Base-by-base conservation (phyloP, 2,888 invertebrate genomes). In the Folsomia manolachei region DNA sequence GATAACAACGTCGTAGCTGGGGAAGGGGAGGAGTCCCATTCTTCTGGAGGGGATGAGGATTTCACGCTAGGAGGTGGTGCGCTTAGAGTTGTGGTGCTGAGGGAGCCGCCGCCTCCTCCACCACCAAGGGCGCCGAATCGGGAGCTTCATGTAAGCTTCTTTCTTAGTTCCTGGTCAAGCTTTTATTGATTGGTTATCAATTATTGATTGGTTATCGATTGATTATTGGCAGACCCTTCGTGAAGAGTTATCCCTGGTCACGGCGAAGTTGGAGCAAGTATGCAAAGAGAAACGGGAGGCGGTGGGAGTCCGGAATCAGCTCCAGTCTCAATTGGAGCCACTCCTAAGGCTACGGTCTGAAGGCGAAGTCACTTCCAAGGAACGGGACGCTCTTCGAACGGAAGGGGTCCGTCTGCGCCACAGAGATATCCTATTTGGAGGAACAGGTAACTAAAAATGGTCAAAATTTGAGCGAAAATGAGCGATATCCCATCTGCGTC, bases 381-480 rank as follows among this genome's bases (percentile, higher is more conserved):
- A 82, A 53, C 71, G 80, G 21, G 82, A 82, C 89, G 39, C 81
- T 78, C 75, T 89, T 90, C 81, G 87, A 72, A 79, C 90, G 24
- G 94, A 94, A 84, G 94, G 93, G 85, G 89, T 93, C 74, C 87
- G 94, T 67, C 87, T 94, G 73, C 93, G 93, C 18, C 94, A 94
- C 84, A 87, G 94, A n/a, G 79, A 94, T 94, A 82, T 92, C 93
- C 1, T 94, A 94, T 84, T 87, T 95, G 72, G 94, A 95, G 84
- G 94, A 94, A 82, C 94, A 94, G 84, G 93, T 77, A 64, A 65
- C 26, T 61, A 27, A 21, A 24, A 62, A 21, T 60, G 19, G 60
- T 21, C 60, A 52, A 52, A 11, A 52, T 14, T 11, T 52, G 52
- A 18, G 11, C 18, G 11, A 52, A 52, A 21, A 56, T 56, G 2